Evolutionary conservation across 2,888 invertebrate species (phyloP).

Genomic region (Keiferia lycopersicella): DNA sequence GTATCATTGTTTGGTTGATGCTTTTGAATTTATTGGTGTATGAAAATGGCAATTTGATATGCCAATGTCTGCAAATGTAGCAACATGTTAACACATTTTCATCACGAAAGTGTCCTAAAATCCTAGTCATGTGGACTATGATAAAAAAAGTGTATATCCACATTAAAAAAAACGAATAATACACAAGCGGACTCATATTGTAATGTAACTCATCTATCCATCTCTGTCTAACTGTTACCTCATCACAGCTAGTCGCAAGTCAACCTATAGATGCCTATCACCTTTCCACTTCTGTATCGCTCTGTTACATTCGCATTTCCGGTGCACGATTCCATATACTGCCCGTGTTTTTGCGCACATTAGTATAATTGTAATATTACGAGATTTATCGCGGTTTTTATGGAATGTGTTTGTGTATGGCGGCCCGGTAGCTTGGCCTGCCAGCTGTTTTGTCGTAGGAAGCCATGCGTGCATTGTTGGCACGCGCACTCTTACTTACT

Average conservation of each 20-base stretch:
- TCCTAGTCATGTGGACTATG: too few species aligned
- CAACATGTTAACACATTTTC: neutral
- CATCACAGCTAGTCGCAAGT: neutral
- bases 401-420: constrained; percentile 36
- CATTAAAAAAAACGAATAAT: neutral
- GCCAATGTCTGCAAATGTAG: too few species aligned
- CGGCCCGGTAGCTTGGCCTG: constrained; percentile 25
- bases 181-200: neutral
- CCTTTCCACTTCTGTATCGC: neutral
- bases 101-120: too few species aligned
- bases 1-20: too few species aligned
- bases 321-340: constrained; percentile 34
- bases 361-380: constrained; percentile 30
- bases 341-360: constrained; percentile 16
- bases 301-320: constrained; percentile 23
- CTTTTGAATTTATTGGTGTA: too few species aligned
- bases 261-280: constrained; percentile 4
- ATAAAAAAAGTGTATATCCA: too few species aligned
- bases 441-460: constrained; percentile 48
- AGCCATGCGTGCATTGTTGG: constrained; percentile 54
- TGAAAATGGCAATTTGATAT: too few species aligned
- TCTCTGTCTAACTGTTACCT: neutral
- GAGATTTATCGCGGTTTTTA: constrained; percentile 32
- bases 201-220: neutral
- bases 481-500: constrained; percentile 42